These are phyloP conservation scores for Misgurnus mizolepis DNA, from an alignment of 2,113 vertebrate genomes.

Conservation along the genomic window DNA sequence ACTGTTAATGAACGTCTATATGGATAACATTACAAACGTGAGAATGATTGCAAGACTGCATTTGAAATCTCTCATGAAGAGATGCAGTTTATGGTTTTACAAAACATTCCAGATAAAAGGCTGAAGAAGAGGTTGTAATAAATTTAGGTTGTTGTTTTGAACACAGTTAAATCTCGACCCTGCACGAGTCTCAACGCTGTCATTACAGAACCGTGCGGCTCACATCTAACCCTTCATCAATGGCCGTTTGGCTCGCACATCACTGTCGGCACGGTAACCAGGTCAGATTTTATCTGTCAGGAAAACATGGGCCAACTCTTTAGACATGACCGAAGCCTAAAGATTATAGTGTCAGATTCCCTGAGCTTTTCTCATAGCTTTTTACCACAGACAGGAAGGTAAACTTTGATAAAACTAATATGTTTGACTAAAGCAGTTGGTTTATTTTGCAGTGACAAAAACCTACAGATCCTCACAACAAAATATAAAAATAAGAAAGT, in stretches of 20 bases:
- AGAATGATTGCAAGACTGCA: not conserved
- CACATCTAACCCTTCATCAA: slow-evolving; percentile 51
- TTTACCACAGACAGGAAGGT: not conserved
- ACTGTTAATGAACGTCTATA: too few relatives aligned
- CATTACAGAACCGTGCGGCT: slow-evolving; percentile 41
- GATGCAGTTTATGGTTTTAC: not conserved
- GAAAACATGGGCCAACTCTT: not conserved
- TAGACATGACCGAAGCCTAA: not conserved
- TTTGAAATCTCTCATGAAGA: not conserved
- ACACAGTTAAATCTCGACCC: slow-evolving; percentile 1
- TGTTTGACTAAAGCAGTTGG: not conserved
- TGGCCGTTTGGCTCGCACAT: slow-evolving; percentile 42
- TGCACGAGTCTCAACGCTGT: slow-evolving; percentile 32
- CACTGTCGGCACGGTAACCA: slow-evolving; percentile 36
- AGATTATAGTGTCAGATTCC: slow-evolving; percentile 6
- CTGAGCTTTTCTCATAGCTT: not conserved
- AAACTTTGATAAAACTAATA: not conserved
- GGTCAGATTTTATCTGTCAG: slow-evolving; percentile 43
- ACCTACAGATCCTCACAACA: too few relatives aligned
- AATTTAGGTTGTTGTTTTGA: slow-evolving; percentile 35
- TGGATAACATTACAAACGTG: too few relatives aligned
- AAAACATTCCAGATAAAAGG: not conserved
- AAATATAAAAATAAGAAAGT: too few relatives aligned
- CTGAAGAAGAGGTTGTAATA: not conserved
- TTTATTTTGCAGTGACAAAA: not conserved